Evolutionary conservation across 2,797 vertebrate species (phyloP).

Genomic region (Dendrocincla fuliginosa): DNA sequence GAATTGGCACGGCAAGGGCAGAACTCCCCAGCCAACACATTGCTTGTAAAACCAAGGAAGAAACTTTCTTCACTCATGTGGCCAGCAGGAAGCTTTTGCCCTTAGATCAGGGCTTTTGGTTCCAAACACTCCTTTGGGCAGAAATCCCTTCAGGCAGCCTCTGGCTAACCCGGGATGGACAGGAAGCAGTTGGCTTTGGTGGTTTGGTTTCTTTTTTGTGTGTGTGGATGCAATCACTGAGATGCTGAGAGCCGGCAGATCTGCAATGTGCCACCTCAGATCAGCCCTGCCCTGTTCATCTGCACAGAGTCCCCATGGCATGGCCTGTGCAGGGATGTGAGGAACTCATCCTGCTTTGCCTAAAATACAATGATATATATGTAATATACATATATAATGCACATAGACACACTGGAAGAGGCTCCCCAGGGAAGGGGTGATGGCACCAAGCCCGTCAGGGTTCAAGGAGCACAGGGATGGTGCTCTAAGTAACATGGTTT

Average conservation of each 20-base stretch:
- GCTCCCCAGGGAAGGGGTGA: neutral
- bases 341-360: neutral
- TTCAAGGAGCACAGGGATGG: neutral
- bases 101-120: neutral
- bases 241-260: neutral
- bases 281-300: neutral
- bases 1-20: neutral
- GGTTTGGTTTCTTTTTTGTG: neutral
- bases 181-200: neutral
- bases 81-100: neutral
- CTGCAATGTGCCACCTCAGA: neutral
- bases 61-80: neutral
- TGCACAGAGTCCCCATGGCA: rapidly evolving
- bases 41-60: neutral
- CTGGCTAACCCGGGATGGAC: neutral
- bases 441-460: neutral
- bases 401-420: neutral
- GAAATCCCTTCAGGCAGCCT: neutral
- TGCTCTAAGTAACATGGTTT: neutral
- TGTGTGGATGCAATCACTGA: neutral
- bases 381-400: neutral
- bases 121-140: neutral
- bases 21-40: neutral
- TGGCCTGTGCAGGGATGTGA: rapidly evolving
- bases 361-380: neutral